These are phyloP conservation scores for Forbesichthys agassizii DNA, from an alignment of 2,113 vertebrate species.

Conservation along the genomic window DNA sequence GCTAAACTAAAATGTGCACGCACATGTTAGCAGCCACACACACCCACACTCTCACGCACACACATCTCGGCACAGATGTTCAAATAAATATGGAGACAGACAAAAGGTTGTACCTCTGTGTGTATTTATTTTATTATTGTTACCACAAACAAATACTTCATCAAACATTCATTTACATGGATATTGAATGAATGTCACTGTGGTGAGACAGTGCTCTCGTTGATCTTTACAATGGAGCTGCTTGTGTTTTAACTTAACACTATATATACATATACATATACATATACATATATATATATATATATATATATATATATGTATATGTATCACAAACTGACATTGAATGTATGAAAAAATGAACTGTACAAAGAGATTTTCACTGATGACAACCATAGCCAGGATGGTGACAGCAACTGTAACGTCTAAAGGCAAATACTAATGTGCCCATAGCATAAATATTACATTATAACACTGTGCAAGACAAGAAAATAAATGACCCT, in stretches of 20 bases:
- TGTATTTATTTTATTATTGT: conserved; percentile 68
- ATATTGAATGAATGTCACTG: conserved; percentile 47
- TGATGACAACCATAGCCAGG: conserved; percentile 32
- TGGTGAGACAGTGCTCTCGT: conserved; percentile 11
- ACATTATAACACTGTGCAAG: conserved; percentile 61
- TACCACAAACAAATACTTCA: conserved; percentile 60
- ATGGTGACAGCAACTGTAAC: conserved; percentile 39
- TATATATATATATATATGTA: too few relatives aligned
- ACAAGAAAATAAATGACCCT: conserved; percentile 31
- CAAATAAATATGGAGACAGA: conserved; percentile 7
- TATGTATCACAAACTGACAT: too few relatives aligned
- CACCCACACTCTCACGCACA: conserved; percentile 29
- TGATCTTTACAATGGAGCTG: conserved; percentile 20
- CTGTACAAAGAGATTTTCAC: conserved; percentile 57
- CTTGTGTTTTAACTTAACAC: conserved; percentile 22
- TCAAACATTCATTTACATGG: conserved; percentile 53
- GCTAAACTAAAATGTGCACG: neutral
- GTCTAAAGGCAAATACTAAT: conserved; percentile 43
- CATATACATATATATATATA: too few relatives aligned
- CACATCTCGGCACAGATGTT: conserved; percentile 18
- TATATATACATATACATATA: too few relatives aligned
- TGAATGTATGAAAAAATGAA: conserved; percentile 24
- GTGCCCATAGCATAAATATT: conserved; percentile 28
- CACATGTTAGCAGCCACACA: conserved; percentile 13
- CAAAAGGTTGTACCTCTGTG: conserved; percentile 33